Evolutionary conservation across 2,888 invertebrate genomes (phyloP).

Genomic region (Cerastis rubricosa): DNA sequence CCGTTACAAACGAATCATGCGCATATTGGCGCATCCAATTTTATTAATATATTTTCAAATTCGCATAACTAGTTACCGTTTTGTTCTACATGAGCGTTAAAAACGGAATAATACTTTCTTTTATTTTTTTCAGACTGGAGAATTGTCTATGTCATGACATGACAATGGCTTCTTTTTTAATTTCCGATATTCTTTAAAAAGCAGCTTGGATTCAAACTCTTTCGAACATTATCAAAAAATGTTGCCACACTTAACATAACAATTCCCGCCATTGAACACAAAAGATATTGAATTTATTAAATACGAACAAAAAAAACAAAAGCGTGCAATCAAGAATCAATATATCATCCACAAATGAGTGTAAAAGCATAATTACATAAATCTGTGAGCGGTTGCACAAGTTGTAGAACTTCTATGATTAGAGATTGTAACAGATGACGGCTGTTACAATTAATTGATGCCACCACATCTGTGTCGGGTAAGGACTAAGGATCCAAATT

Average conservation of each 20-base stretch:
- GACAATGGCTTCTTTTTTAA: constrained; percentile 3
- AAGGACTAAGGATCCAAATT: constrained; percentile 49
- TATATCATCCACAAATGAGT: constrained; percentile 44
- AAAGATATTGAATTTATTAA: constrained; percentile 3
- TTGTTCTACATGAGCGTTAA: constrained; percentile 45
- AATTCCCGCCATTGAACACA: constrained; percentile 16
- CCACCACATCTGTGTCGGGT: constrained; percentile 62
- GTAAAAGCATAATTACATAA: constrained; percentile 54
- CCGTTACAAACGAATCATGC: constrained; percentile 43
- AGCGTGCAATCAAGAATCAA: constrained; percentile 30
- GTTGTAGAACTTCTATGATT: constrained; percentile 64
- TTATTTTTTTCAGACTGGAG: constrained; percentile 9
- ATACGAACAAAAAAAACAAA: constrained; percentile 15
- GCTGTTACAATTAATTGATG: constrained; percentile 58
- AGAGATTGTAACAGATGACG: constrained; percentile 59
- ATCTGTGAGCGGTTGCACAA: constrained; percentile 53
- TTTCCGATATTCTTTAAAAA: background rate
- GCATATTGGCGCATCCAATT: constrained; percentile 44
- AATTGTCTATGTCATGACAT: constrained; percentile 9
- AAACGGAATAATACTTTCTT: constrained; percentile 28
- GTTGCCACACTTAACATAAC: constrained; percentile 14
- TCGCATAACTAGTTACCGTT: constrained; percentile 56
- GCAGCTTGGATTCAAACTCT: background rate
- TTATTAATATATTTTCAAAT: constrained; percentile 55
- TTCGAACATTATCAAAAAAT: constrained; percentile 14